These are phyloP conservation scores for Pectinophora gossypiella DNA, from an alignment of 1,140 invertebrate genomes.

Conservation along the genomic window DNA sequence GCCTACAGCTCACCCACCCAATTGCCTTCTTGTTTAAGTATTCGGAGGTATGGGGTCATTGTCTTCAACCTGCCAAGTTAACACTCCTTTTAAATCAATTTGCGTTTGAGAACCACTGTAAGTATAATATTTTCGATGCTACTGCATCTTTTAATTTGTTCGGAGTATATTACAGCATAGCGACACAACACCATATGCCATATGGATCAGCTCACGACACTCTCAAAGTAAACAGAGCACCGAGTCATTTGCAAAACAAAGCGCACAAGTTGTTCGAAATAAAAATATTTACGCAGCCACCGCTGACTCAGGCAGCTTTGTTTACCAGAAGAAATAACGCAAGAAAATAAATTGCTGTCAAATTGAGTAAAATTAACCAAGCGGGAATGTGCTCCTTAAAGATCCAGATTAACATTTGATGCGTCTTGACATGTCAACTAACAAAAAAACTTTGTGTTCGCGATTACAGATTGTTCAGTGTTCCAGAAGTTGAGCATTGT, in stretches of 20 bases:
- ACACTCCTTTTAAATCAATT: no score
- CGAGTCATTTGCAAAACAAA: constrained; percentile 71
- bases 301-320: constrained; percentile 66
- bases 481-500: neutral
- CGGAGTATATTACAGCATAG: no score
- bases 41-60: no score
- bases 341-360: constrained; percentile 58
- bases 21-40: no score
- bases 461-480: neutral
- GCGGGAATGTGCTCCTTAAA: neutral
- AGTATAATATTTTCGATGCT: no score
- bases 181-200: constrained; percentile 9
- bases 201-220: constrained; percentile 47
- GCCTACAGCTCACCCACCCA: no score
- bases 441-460: neutral
- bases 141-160: no score
- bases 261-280: constrained; percentile 55
- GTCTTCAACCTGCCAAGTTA: no score
- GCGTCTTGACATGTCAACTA: neutral
- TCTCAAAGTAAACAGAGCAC: constrained; percentile 49
- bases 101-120: no score
- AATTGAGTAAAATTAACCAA: constrained; percentile 19
- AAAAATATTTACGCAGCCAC: constrained; percentile 68
- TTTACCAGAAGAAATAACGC: constrained; percentile 52
- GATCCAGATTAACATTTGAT: neutral